Evolutionary conservation across 2,113 vertebrate genomes (phyloP).

Genomic region (Saccopteryx leptura): DNA sequence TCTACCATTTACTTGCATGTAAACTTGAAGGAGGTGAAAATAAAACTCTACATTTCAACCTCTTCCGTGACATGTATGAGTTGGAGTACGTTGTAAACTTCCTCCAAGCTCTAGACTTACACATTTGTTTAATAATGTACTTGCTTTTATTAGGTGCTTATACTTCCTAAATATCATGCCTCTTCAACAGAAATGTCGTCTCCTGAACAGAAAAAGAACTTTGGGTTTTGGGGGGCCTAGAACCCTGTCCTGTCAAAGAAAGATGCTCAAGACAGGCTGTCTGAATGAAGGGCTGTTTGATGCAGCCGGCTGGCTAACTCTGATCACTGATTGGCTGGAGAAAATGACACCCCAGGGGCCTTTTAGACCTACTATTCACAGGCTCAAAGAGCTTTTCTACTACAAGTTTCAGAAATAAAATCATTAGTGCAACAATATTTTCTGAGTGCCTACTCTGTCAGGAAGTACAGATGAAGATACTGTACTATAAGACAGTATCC

Average conservation of each 20-base stretch:
- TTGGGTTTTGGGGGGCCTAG: neutral
- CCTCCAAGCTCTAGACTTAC: neutral
- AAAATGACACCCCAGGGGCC: neutral
- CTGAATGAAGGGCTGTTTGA: neutral
- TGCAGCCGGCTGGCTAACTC: neutral
- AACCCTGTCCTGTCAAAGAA: neutral
- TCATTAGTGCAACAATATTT: slow-evolving; percentile 7
- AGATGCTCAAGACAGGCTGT: neutral
- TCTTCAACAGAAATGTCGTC: neutral
- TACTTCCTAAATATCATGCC: neutral
- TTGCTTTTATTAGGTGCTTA: neutral
- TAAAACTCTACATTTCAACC: neutral
- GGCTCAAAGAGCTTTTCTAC: neutral
- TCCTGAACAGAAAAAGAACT: neutral
- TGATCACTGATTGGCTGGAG: neutral
- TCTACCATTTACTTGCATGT: neutral
- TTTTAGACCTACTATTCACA: neutral
- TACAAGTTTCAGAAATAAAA: neutral
- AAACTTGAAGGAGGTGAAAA: neutral
- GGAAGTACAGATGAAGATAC: neutral
- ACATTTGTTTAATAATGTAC: neutral
- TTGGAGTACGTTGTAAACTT: neutral
- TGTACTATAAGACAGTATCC: neutral
- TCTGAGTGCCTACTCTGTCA: slow-evolving; percentile 7
- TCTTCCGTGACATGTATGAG: neutral